These are phyloP conservation scores for Helicoverpa armigera DNA, from an alignment of 1,140 invertebrate species.

Conservation along the genomic window DNA sequence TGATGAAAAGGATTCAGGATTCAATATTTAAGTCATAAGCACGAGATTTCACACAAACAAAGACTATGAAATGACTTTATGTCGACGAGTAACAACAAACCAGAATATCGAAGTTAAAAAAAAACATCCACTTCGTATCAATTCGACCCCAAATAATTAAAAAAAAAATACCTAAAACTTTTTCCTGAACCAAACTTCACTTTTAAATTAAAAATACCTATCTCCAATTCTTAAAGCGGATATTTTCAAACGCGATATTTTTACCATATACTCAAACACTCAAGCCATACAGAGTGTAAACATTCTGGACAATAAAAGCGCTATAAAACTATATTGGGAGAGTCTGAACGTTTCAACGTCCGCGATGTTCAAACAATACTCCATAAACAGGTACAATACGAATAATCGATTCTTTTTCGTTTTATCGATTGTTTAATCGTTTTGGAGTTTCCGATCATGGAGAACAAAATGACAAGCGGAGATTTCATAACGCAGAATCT, in stretches of 20 bases:
- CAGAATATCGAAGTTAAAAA: too few relatives aligned
- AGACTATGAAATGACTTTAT: too few relatives aligned
- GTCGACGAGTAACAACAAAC: too few relatives aligned
- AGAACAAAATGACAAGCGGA: too few relatives aligned
- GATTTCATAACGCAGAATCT: too few relatives aligned
- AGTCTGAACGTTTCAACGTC: background rate
- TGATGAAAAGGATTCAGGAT: too few relatives aligned
- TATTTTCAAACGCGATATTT: background rate
- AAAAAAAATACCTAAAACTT: too few relatives aligned
- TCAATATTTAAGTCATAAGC: too few relatives aligned
- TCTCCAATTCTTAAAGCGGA: background rate
- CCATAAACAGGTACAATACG: background rate
- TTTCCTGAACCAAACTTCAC: background rate
- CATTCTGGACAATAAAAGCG: slow-evolving; percentile 21
- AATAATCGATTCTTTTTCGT: background rate
- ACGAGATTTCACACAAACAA: too few relatives aligned
- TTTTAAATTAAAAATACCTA: background rate
- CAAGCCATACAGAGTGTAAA: slow-evolving; percentile 9
- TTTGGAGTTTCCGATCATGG: background rate
- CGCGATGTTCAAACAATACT: background rate
- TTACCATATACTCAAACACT: slow-evolving; percentile 18
- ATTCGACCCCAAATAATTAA: too few relatives aligned
- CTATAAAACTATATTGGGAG: slow-evolving; percentile 12
- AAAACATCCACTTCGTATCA: too few relatives aligned
- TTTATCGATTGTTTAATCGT: background rate